These are phyloP conservation scores for Yponomeuta malinellus DNA, from an alignment of 2,888 invertebrate genomes.

Conservation along the genomic window DNA sequence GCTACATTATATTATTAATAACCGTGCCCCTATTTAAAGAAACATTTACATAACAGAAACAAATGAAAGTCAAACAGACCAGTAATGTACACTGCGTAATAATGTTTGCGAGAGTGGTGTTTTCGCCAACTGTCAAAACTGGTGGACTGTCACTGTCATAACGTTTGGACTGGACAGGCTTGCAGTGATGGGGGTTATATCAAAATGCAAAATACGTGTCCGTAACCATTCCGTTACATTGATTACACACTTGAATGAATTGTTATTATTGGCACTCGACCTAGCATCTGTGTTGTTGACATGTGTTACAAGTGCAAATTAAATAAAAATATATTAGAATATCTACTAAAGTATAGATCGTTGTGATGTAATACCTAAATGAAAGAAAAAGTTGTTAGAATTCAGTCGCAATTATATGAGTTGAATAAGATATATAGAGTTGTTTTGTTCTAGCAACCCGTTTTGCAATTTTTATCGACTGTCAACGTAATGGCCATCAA, in stretches of 20 bases:
- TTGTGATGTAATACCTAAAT: not conserved
- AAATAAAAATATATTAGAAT: not conserved
- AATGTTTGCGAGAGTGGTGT: not conserved
- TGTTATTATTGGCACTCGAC: not conserved
- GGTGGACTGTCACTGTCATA: constrained; percentile 8
- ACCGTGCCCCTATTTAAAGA: not conserved
- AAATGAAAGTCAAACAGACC: constrained; percentile 1
- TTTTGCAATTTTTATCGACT: not conserved
- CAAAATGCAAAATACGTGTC: not conserved
- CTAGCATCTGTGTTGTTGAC: not conserved
- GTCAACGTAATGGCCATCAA: constrained; percentile 22
- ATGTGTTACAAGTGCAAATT: not conserved
- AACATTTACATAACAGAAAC: not conserved
- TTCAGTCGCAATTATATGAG: not conserved
- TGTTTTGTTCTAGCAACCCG: not conserved
- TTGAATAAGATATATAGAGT: not conserved
- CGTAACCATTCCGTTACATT: not conserved
- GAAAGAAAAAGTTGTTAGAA: not conserved
- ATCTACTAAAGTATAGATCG: not conserved
- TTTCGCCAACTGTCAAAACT: not conserved
- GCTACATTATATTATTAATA: not conserved
- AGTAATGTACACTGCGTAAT: not conserved
- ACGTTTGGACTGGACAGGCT: not conserved
- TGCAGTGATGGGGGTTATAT: not conserved
- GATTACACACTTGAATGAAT: not conserved